Percentiles rank a stretch among this genome's conserved stretches.
These are phyloP conservation scores for Lemur catta DNA, from an alignment of 2,797 vertebrate species.

Conservation along the genomic window DNA sequence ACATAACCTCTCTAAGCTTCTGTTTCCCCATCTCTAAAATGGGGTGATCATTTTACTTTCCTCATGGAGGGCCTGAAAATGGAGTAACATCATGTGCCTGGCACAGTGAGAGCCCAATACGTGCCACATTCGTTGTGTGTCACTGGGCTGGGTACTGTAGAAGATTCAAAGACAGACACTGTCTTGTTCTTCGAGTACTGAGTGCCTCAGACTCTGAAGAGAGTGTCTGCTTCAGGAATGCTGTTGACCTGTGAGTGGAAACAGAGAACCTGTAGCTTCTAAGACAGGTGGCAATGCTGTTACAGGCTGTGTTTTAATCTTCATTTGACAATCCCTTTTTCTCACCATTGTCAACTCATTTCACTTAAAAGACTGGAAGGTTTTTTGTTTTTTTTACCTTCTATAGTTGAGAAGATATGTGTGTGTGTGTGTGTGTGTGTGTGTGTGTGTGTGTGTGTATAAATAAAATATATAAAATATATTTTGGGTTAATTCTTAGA, in stretches of 20 bases:
- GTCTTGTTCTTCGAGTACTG: neutral
- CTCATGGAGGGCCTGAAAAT: conserved; percentile 33
- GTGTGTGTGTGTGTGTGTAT: neutral
- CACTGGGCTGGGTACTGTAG: neutral
- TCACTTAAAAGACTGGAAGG: neutral
- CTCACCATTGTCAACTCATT: neutral
- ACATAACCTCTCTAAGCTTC: conserved; percentile 54
- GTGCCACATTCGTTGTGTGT: neutral
- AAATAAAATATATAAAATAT: neutral
- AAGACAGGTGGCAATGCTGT: neutral
- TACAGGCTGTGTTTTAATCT: neutral
- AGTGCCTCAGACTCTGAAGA: neutral
- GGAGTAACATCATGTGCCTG: neutral
- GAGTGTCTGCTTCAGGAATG: neutral
- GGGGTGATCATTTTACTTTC: conserved; percentile 44
- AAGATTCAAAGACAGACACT: neutral
- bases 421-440: neutral
- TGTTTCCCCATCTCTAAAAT: conserved; percentile 44
- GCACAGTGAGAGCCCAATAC: neutral
- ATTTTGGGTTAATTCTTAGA: conserved; percentile 4
- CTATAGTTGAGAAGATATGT: neutral
- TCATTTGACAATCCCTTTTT: neutral
- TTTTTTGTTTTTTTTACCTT: neutral
- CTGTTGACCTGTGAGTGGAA: neutral
- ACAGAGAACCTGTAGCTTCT: neutral